phyloP scores from a whole-genome alignment of 2,113 vertebrate genomes.

The Vimba vimba region DNA sequence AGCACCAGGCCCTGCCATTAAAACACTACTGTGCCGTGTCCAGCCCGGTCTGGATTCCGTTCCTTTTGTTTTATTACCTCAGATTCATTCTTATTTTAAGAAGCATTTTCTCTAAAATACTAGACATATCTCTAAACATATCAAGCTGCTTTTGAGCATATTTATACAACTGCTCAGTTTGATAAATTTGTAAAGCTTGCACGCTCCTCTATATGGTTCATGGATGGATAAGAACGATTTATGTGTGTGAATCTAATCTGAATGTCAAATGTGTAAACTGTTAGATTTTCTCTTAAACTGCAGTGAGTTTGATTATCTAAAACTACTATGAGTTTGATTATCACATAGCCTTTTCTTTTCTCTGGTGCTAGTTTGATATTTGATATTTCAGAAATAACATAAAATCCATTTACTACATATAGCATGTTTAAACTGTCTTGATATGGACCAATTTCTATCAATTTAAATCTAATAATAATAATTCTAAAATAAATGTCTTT shows the following conservation, averaged over 20 bases:
- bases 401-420: background rate
- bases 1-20: constrained; percentile 38
- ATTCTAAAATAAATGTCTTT: background rate
- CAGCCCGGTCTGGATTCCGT: background rate
- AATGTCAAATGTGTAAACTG: background rate
- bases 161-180: background rate
- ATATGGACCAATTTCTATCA: background rate
- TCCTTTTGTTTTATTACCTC: background rate
- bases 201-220: background rate
- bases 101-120: background rate
- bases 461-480: background rate
- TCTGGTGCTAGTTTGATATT: background rate
- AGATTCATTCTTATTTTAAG: background rate
- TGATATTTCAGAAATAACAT: background rate
- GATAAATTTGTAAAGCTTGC: background rate
- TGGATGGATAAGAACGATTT: background rate
- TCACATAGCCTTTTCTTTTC: background rate
- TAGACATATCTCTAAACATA: no score
- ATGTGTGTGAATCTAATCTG: background rate
- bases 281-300: background rate
- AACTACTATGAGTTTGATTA: background rate
- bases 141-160: background rate
- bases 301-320: background rate
- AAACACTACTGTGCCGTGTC: constrained; percentile 25
- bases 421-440: background rate